A percentile compares a stretch with the other conserved stretches of the same genome.
Conservation (phyloP, 2,113 vertebrate species). For the Catharus fuscescens region DNA sequence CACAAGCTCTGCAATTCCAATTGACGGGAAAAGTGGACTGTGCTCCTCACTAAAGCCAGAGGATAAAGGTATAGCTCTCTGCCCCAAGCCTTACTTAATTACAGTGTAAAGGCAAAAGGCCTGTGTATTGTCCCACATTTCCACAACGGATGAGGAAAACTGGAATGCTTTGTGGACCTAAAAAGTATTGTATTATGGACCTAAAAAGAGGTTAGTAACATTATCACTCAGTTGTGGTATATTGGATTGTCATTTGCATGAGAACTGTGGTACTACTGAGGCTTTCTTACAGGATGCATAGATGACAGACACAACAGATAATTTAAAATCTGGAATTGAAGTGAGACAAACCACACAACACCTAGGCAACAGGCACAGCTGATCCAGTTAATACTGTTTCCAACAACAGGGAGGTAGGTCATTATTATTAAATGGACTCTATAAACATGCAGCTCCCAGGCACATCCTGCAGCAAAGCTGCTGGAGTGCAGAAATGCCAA, state of each 20-base stretch:
- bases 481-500: background rate
- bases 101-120: background rate
- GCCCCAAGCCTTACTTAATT: background rate
- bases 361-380: background rate
- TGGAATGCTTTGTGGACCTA: background rate
- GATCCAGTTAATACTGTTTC: no score
- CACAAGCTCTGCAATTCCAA: background rate
- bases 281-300: background rate
- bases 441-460: background rate
- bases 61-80: background rate
- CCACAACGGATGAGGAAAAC: background rate
- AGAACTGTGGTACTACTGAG: background rate
- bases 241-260: background rate
- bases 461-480: background rate
- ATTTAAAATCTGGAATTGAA: background rate
- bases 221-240: background rate
- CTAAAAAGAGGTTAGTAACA: background rate
- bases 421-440: background rate
- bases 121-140: background rate
- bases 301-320: background rate
- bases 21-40: accelerated
- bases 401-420: background rate
- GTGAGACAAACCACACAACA: background rate
- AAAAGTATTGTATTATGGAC: background rate
- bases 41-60: background rate